Conservation (phyloP, 2,888 invertebrate genomes). For the Blastobasis lacticolella region DNA sequence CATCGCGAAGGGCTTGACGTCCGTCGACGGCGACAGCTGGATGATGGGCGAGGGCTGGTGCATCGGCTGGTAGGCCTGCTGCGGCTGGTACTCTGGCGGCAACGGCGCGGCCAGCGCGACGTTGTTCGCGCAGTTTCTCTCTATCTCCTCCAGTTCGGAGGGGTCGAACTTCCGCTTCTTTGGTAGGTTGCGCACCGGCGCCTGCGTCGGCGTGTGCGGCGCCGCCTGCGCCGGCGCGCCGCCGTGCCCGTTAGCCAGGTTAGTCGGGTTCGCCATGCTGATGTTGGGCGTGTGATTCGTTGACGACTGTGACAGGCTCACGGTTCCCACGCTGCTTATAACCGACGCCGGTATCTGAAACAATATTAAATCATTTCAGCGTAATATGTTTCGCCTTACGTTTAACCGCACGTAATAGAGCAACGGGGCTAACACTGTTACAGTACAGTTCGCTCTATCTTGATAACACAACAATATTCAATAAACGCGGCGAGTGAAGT, state of each 20-base stretch:
- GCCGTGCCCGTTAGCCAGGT: slow-evolving; percentile 54
- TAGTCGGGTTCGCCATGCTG: slow-evolving; percentile 65
- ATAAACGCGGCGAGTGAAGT: no score
- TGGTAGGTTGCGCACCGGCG: slow-evolving; percentile 85
- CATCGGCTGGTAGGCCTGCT: slow-evolving; percentile 40
- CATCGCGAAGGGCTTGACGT: slow-evolving; percentile 58
- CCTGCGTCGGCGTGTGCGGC: slow-evolving; percentile 65
- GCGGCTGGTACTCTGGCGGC: slow-evolving; percentile 42
- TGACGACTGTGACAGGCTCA: slow-evolving; percentile 64
- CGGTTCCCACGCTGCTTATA: slow-evolving; percentile 74
- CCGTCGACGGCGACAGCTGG: slow-evolving; percentile 70
- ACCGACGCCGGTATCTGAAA: slow-evolving; percentile 73
- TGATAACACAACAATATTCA: no score
- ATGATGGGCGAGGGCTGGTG: slow-evolving; percentile 55
- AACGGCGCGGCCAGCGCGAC: slow-evolving; percentile 41
- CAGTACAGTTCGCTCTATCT: no score
- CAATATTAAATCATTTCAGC: neutral
- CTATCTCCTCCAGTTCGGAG: slow-evolving; percentile 82
- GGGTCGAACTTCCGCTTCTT: slow-evolving; percentile 94
- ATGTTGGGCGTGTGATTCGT: slow-evolving; percentile 52
- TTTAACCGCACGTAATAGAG: no score
- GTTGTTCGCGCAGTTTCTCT: slow-evolving; percentile 63
- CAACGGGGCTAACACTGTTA: no score
- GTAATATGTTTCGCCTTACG: no score
- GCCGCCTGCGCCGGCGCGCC: slow-evolving; percentile 45